Base-by-base conservation (phyloP, 1,140 invertebrate species). In the Caerostris darwini region DNA sequence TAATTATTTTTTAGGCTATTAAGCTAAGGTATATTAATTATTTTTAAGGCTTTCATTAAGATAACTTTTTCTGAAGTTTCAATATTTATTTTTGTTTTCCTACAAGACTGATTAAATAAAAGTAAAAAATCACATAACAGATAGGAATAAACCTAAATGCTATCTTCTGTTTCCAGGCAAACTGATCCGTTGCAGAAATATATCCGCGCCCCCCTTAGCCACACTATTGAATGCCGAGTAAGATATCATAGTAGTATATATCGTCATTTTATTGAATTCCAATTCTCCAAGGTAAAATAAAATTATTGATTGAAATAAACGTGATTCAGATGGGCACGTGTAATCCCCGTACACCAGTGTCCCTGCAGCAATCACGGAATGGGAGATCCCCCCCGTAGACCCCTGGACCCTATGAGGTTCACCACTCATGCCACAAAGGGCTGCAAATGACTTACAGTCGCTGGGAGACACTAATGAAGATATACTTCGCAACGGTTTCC, bases 281-380 rank as follows among this genome's bases (percentile, higher is more conserved):
- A 19, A 57, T 58, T 69, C 90, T 85, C 90, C n/a, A 57, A 92
- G 90, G 90, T 92, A 85, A 92, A 92, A 92, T 92, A 92, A 92
- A 92, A 92, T 92, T 83, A 92, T 92, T 85, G 90, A 83, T 92
- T 85, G 34, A 50, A 54, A 61, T 67, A 50, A 53, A 92, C 82
- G 90, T 92, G 90, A 92, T 92, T 92, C 90, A 92, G 54, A 34
- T 53, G 71, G 71, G 53, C 90, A 83, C 90, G 81, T 85, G 82
- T 67, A 10, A 82, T 91, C 71, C 56, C 58, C 53, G 50, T 77
- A 56, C 53, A 17, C 10, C 17, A 17, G n/a, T 67, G 88, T 82
- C 50, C 77, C 81, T 14, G 19, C 14, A 54, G 89, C 67, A 90
- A 90, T 90, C 89, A 77, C n/a, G 54, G 56, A 81, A 58, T 90